Percentiles rank a stretch among this genome's conserved stretches.
Evolutionary conservation across 2,888 invertebrate genomes (phyloP).

Genomic region (Iselma pallidipennis): DNA sequence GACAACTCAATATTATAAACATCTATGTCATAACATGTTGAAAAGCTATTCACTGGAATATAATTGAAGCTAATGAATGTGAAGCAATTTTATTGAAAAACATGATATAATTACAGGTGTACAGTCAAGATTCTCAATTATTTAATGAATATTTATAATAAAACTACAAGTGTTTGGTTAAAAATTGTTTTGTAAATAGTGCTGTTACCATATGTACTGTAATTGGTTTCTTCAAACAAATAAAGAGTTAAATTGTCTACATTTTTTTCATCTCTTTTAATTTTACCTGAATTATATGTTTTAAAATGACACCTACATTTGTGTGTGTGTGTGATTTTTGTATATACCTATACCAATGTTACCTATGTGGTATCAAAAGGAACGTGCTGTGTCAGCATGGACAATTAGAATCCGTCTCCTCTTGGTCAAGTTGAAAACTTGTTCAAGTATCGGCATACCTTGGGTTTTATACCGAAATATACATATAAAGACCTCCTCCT

Average conservation of each 20-base stretch:
- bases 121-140: not conserved
- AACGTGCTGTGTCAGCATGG: slow-evolving; percentile 31
- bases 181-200: not conserved
- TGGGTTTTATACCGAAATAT: not conserved
- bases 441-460: slow-evolving; percentile 15
- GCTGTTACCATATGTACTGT: too few species aligned
- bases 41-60: not conserved
- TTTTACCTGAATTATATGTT: not conserved
- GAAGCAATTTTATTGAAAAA: not conserved
- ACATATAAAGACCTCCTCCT: not conserved
- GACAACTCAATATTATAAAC: not conserved
- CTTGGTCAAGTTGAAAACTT: slow-evolving; percentile 13
- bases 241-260: too few species aligned
- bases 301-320: not conserved
- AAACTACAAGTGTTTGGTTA: not conserved
- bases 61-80: not conserved
- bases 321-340: not conserved
- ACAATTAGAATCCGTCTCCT: slow-evolving; percentile 32
- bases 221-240: too few species aligned
- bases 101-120: not conserved
- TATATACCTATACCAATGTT: not conserved
- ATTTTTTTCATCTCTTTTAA: too few species aligned
- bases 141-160: not conserved
- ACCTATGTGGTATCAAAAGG: slow-evolving; percentile 8
- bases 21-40: not conserved